phyloP scores from a whole-genome alignment of 2,888 invertebrate genomes.

The Homarus gammarus region DNA sequence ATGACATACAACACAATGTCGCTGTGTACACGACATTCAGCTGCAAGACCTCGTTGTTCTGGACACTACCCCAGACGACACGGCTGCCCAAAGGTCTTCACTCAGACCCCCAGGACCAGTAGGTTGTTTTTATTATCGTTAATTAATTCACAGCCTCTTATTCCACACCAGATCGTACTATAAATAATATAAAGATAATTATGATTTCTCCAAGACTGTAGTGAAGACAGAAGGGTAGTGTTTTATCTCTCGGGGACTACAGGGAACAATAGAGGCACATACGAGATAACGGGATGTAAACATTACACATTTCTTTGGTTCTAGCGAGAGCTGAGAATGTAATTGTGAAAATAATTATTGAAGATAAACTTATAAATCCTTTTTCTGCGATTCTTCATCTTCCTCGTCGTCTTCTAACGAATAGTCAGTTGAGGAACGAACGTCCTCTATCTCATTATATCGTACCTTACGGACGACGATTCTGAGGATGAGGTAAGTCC shows the following conservation, averaged over 20 bases:
- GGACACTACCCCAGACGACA: too few species aligned
- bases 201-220: background rate
- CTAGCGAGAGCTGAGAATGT: background rate
- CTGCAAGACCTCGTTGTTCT: too few species aligned
- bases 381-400: conserved; percentile 32
- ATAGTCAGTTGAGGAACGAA: conserved; percentile 62
- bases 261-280: too few species aligned
- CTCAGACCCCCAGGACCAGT: too few species aligned
- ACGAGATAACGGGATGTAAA: too few species aligned
- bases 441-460: conserved; percentile 54
- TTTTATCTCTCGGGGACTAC: background rate
- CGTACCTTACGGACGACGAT: conserved; percentile 76
- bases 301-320: background rate
- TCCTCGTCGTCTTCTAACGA: conserved; percentile 57
- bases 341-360: background rate
- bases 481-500: conserved; percentile 95
- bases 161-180: background rate
- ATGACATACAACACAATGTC: too few species aligned
- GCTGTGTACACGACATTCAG: too few species aligned
- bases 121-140: too few species aligned
- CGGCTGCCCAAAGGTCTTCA: too few species aligned
- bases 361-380: conserved; percentile 26
- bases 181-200: background rate
- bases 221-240: background rate
- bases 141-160: conserved; percentile 31